These are phyloP conservation scores for Apodemus speciosus DNA, from an alignment of 2,113 vertebrate genomes.

Conservation along the genomic window DNA sequence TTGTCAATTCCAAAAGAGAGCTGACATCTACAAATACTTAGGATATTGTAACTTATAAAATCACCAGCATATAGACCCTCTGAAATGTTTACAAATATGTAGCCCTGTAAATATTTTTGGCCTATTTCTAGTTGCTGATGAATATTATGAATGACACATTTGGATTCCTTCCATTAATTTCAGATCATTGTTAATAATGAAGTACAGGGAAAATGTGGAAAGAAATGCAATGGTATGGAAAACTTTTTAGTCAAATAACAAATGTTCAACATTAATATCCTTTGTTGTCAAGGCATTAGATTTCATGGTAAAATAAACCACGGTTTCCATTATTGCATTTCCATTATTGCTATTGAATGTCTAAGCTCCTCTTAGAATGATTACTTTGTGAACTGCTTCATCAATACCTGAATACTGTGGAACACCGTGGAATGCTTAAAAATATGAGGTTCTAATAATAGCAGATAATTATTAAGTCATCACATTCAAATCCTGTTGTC, in stretches of 20 bases:
- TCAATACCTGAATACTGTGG: not conserved
- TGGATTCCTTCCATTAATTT: constrained; percentile 20
- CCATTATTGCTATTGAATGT: not conserved
- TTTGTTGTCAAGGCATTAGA: not conserved
- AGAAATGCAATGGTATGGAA: not conserved
- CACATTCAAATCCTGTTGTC: constrained; percentile 66
- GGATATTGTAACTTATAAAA: not conserved
- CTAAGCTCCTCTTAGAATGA: not conserved
- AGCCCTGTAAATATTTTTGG: not conserved
- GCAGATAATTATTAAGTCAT: constrained; percentile 39
- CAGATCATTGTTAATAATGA: not conserved
- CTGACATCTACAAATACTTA: not conserved
- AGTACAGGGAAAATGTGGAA: not conserved
- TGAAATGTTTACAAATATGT: constrained; percentile 15
- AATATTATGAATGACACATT: constrained; percentile 36
- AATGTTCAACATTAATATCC: not conserved
- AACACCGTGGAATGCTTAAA: not conserved
- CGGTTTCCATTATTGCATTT: constrained; percentile 19
- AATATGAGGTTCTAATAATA: constrained; percentile 41
- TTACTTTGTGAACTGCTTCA: not conserved
- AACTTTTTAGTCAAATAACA: constrained; percentile 10
- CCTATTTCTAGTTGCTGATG: not conserved
- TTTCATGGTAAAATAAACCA: constrained; percentile 4
- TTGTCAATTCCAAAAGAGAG: constrained; percentile 1
- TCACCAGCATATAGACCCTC: not conserved